phyloP scores from a whole-genome alignment of 2,113 vertebrate species.

The Leucopsar rothschildi region DNA sequence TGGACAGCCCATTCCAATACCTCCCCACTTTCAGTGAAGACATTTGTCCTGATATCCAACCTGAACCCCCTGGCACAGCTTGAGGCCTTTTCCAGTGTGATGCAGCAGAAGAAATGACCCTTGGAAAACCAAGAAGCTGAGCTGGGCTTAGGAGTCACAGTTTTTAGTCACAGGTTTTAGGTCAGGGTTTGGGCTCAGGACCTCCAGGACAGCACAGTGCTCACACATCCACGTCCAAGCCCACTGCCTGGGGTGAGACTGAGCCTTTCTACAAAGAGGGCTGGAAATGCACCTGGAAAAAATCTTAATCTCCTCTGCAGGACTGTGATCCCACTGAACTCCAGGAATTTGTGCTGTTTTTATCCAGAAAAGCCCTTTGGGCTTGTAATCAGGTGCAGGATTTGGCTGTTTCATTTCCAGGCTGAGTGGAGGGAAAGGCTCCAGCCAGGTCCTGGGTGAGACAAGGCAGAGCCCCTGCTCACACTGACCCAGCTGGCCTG shows the following conservation, averaged over 20 bases:
- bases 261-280: neutral
- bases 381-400: neutral
- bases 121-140: neutral
- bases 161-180: neutral
- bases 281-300: neutral
- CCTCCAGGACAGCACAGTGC: fast-evolving
- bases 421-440: neutral
- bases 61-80: neutral
- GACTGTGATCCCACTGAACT: neutral
- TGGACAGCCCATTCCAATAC: neutral
- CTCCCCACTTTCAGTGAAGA: neutral
- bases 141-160: neutral
- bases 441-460: neutral
- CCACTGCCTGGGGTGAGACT: neutral
- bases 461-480: neutral
- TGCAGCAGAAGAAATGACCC: neutral
- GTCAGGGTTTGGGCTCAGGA: neutral
- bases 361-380: neutral
- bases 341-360: neutral
- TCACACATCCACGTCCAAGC: neutral
- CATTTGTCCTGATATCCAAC: neutral
- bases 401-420: neutral
- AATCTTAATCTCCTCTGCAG: neutral
- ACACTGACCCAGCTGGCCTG: neutral
- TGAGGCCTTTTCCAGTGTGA: neutral